Evolutionary conservation across 2,888 invertebrate genomes (phyloP).

Genomic region (Lepidocyrtinus sp.): DNA sequence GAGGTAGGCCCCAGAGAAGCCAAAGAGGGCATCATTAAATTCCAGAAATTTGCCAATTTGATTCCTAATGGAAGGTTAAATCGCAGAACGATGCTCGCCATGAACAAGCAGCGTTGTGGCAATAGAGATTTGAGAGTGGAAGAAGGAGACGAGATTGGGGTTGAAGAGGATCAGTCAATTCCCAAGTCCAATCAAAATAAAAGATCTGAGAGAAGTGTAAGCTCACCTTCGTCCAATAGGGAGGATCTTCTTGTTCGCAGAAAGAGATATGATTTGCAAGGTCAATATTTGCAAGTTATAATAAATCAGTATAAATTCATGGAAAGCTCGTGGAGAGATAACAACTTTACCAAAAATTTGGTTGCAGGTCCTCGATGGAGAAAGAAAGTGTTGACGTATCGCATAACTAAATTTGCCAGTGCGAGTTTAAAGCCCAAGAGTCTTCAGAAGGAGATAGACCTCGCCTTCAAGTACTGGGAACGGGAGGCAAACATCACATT

Average conservation of each 20-base stretch:
- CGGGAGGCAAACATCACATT: slow-evolving; percentile 64
- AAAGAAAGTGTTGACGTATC: slow-evolving; percentile 51
- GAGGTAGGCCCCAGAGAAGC: slow-evolving; percentile 71
- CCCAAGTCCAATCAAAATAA: too few species aligned
- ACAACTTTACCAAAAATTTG: slow-evolving; percentile 25
- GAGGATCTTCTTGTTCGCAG: slow-evolving; percentile 85
- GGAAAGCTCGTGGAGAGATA: not conserved
- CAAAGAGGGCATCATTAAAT: slow-evolving; percentile 50
- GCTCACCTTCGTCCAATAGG: slow-evolving; percentile 91
- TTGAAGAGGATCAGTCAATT: not conserved
- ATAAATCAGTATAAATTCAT: not conserved
- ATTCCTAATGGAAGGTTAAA: slow-evolving; percentile 59
- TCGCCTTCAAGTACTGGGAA: slow-evolving; percentile 66
- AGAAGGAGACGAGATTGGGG: slow-evolving; percentile 73
- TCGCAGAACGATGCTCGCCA: slow-evolving; percentile 42
- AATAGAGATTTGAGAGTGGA: slow-evolving; percentile 56
- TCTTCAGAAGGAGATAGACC: slow-evolving; percentile 64
- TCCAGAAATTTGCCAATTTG: slow-evolving; percentile 58
- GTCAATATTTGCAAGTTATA: slow-evolving; percentile 77
- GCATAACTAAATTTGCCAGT: slow-evolving; percentile 44
- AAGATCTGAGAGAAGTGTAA: not conserved
- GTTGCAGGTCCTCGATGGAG: slow-evolving; percentile 57
- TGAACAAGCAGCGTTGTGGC: slow-evolving; percentile 63
- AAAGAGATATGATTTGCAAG: slow-evolving; percentile 93
- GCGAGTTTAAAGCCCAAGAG: slow-evolving; percentile 56